Evolutionary conservation across 2,797 vertebrate genomes (phyloP), one percentile per base, ranked within the genome.

Genomic region (Scleropages formosus): DNA sequence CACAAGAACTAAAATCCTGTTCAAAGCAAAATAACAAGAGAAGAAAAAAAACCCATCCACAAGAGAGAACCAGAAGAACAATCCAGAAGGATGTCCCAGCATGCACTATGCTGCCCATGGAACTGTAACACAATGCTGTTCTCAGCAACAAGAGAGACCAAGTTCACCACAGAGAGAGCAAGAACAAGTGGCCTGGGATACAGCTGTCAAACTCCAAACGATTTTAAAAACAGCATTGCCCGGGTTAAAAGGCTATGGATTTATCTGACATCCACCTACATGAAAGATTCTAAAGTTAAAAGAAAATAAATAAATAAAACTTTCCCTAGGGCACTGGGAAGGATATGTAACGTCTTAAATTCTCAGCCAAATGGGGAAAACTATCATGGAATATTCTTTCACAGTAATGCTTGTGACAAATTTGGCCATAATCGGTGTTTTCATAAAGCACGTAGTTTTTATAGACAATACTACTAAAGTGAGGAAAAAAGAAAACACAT

Each of bases 21-120:
- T 66, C n/a, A 66, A 66, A 66, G 18, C n/a, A 46, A 67, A 67
- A 67, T 11, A 67, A 47, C n/a, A 67, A 20, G 18, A 11, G 31
- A 26, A 26, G 22, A 61, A 12, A n/a, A 39, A 39, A 39, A 39
- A 39, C 31, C 39, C 39, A n/a, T n/a, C n/a, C n/a, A n/a, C n/a
- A n/a, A n/a, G n/a, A 31, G 39, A 39, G 31, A 2, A 39, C 2
- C 31, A 39, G 39, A 39, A 39, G 31, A 6, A 31, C 31, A 2
- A 39, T 39, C 31, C 31, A 2, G 31, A 39, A 39, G 39, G 31
- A 2, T 39, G 31, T 39, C 31, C 31, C 31, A 39, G 6, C 2
- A 2, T 39, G 31, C 6, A 6, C 31, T 31, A 2, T 31, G 31
- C 2, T 39, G 31, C 31, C 31, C 31, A 39, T 6, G 6, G 31